These are phyloP conservation scores for Numenius arquata DNA, from an alignment of 2,113 vertebrate genomes.

Conservation along the genomic window DNA sequence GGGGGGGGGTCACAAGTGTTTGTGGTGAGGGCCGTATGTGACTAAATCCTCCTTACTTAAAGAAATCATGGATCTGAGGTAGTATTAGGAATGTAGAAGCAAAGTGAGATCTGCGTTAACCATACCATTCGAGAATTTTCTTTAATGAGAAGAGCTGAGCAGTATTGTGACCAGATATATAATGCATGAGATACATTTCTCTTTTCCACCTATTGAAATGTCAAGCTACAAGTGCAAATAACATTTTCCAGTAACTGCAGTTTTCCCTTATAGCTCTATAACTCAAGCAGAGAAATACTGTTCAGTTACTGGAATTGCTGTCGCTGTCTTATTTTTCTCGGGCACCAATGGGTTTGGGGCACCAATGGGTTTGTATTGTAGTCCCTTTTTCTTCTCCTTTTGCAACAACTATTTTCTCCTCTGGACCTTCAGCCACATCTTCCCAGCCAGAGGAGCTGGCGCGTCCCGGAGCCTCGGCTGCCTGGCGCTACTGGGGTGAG, in stretches of 20 bases:
- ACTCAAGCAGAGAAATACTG: not conserved
- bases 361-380: not conserved
- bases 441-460: not conserved
- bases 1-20: not conserved
- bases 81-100: not conserved
- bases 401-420: not conserved
- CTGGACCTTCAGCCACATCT: not conserved
- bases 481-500: not conserved
- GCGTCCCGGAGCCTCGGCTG: not conserved
- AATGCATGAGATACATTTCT: not conserved
- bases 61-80: not conserved
- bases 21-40: not conserved
- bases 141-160: not conserved
- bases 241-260: not conserved
- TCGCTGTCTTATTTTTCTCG: not conserved
- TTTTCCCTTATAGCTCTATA: not conserved
- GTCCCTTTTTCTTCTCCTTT: not conserved
- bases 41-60: not conserved
- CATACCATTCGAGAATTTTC: not conserved
- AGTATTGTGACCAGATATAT: not conserved
- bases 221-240: not conserved
- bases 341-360: not conserved
- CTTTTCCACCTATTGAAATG: not conserved
- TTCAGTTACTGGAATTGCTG: not conserved
- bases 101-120: not conserved